Percentiles rank a stretch among this genome's conserved stretches.
Evolutionary conservation across 2,113 vertebrate genomes (phyloP).

Genomic region (Chauna torquata): DNA sequence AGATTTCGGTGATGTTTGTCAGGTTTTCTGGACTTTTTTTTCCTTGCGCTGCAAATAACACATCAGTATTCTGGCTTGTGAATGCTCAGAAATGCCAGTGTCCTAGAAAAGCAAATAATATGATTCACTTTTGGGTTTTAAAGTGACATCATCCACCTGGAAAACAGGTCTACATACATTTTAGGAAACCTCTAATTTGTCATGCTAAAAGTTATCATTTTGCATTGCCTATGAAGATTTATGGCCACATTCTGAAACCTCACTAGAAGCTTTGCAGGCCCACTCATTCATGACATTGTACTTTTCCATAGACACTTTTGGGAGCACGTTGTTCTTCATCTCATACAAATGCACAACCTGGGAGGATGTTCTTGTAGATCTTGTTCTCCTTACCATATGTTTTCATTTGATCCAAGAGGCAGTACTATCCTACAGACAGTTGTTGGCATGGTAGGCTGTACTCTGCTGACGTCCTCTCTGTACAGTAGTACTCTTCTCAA

Average conservation of each 20-base stretch:
- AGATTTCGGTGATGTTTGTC: neutral
- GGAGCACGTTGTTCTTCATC: neutral
- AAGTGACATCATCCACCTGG: neutral
- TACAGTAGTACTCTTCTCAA: neutral
- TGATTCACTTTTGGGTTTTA: neutral
- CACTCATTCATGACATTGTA: rapidly evolving
- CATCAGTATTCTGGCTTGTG: neutral
- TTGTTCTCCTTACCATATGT: neutral
- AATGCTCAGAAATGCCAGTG: neutral
- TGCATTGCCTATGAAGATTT: neutral
- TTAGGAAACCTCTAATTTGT: neutral
- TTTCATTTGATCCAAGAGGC: neutral
- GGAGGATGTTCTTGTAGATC: neutral
- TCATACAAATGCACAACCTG: neutral
- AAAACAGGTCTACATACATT: neutral
- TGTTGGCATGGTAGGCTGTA: neutral
- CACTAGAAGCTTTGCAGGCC: neutral
- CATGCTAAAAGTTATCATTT: neutral
- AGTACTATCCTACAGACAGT: neutral
- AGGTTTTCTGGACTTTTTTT: neutral
- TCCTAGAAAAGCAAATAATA: neutral
- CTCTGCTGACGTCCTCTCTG: neutral
- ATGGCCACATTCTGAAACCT: neutral
- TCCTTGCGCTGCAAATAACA: neutral
- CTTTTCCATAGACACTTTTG: neutral